These are phyloP conservation scores for Gavialis gangeticus DNA, from an alignment of 2,113 vertebrate genomes.

Conservation along the genomic window DNA sequence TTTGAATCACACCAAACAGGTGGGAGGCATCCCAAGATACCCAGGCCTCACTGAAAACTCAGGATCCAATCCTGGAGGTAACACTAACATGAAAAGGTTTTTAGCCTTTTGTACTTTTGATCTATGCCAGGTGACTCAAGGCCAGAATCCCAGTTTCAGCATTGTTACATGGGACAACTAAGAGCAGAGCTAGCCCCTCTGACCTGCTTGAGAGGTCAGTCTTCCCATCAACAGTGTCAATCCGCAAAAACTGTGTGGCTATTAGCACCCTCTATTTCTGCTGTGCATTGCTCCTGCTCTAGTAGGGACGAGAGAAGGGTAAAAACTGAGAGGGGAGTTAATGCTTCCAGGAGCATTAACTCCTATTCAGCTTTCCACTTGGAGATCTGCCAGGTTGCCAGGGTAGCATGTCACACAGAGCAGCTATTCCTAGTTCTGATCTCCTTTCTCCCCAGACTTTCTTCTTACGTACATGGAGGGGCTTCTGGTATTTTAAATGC, in stretches of 20 bases:
- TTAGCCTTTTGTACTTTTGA: rapidly evolving
- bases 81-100: constrained; percentile 1
- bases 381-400: constrained; percentile 68
- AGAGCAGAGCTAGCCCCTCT: rapidly evolving
- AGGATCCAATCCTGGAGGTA: not conserved
- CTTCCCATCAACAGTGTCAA: not conserved
- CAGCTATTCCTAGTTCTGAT: constrained; percentile 61
- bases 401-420: constrained; percentile 54
- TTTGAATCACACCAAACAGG: not conserved
- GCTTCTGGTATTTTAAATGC: not conserved
- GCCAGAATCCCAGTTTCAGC: rapidly evolving
- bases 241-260: not conserved
- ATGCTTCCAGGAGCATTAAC: constrained; percentile 13
- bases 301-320: not conserved
- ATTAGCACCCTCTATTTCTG: not conserved
- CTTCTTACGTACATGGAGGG: constrained; percentile 1
- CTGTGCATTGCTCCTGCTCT: not conserved
- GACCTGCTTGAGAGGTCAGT: not conserved
- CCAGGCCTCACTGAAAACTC: not conserved
- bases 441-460: constrained; percentile 31
- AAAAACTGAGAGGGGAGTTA: not conserved
- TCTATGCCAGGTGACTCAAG: rapidly evolving
- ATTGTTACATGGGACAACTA: not conserved
- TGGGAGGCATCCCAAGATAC: not conserved
- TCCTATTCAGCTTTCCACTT: constrained; percentile 17